These are phyloP conservation scores for Huso huso DNA, from an alignment of 2,797 vertebrate genomes.

Conservation along the genomic window DNA sequence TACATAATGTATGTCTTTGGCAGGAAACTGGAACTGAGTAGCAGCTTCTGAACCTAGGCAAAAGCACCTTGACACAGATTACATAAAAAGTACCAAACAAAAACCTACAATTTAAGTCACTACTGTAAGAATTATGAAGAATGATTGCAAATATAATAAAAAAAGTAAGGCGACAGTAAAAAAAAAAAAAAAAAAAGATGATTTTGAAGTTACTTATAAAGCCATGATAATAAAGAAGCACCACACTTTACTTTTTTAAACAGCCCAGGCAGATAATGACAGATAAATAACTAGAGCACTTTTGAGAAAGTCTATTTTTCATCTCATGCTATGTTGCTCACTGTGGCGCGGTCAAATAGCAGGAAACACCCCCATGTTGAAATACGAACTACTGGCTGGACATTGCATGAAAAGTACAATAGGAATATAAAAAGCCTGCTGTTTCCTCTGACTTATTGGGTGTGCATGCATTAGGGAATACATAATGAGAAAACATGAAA, in stretches of 20 bases:
- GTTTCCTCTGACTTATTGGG: constrained; percentile 43
- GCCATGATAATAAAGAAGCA: too few species aligned
- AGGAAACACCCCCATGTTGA: constrained; percentile 59
- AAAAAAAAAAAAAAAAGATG: too few species aligned
- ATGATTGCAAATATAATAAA: too few species aligned
- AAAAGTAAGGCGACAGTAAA: too few species aligned
- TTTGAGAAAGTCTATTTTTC: constrained; percentile 58
- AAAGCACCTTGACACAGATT: too few species aligned
- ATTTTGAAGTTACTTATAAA: too few species aligned
- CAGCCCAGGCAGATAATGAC: constrained; percentile 41
- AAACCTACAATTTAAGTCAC: too few species aligned
- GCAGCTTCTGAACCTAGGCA: too few species aligned
- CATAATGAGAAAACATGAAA: not conserved
- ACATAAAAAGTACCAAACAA: too few species aligned
- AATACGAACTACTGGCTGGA: constrained; percentile 18
- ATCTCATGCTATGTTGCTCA: constrained; percentile 43
- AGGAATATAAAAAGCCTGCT: constrained; percentile 54
- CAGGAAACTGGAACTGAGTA: too few species aligned
- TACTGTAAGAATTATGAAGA: too few species aligned
- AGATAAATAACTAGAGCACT: constrained; percentile 53
- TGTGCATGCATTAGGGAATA: constrained; percentile 29
- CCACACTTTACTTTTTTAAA: constrained; percentile 1
- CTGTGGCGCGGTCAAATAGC: constrained; percentile 48
- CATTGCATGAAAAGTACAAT: constrained; percentile 40
- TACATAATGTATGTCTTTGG: too few species aligned